These are phyloP conservation scores for Furnarius figulus DNA, from an alignment of 2,113 vertebrate genomes.

Conservation along the genomic window DNA sequence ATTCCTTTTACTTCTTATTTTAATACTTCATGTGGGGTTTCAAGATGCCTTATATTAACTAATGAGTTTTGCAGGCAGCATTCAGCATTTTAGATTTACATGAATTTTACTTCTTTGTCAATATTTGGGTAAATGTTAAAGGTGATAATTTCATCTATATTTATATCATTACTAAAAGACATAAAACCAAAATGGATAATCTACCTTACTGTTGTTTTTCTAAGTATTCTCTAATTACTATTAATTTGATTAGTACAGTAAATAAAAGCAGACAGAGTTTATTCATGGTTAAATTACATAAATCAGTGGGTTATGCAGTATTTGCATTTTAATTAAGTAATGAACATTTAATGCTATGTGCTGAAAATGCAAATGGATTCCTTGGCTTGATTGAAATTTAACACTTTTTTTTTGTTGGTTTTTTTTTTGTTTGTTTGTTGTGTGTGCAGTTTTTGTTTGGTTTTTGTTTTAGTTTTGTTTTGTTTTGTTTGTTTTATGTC, in stretches of 20 bases:
- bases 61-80: background rate
- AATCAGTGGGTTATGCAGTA: conserved; percentile 13
- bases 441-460: background rate
- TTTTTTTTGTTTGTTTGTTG: background rate
- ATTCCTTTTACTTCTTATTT: background rate
- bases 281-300: conserved; percentile 15
- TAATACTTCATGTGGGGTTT: background rate
- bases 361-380: background rate
- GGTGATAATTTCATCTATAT: background rate
- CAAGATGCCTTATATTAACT: background rate
- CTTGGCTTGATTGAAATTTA: background rate
- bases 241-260: conserved; percentile 26
- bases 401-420: background rate
- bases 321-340: conserved; percentile 51
- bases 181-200: background rate
- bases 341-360: background rate
- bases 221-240: conserved; percentile 24
- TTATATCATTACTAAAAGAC: background rate
- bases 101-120: background rate
- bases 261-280: conserved; percentile 35
- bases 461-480: background rate
- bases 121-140: background rate
- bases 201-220: background rate
- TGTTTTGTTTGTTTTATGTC: background rate
- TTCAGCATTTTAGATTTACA: background rate